Evolutionary conservation across 1,140 invertebrate species (phyloP).

Genomic region (Ceratina japonica): DNA sequence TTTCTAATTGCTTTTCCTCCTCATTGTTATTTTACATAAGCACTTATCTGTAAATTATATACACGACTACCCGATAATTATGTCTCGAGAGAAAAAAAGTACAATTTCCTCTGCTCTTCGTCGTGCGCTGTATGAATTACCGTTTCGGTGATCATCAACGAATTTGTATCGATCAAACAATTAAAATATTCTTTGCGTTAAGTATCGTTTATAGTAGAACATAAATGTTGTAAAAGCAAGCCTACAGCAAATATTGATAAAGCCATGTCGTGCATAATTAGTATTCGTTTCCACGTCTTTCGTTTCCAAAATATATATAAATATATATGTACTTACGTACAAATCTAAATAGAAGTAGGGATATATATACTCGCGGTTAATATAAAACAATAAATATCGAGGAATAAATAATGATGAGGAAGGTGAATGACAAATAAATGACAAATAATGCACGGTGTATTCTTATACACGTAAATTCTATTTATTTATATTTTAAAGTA

Average conservation of each 20-base stretch:
- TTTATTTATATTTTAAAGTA: slow-evolving; percentile 67
- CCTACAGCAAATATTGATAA: background rate
- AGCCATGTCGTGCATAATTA: background rate
- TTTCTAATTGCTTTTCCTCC: background rate
- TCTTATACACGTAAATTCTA: slow-evolving; percentile 59
- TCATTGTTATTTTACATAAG: background rate
- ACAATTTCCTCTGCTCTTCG: background rate
- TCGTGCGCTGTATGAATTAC: background rate
- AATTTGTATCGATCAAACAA: background rate
- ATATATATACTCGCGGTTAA: too few relatives aligned
- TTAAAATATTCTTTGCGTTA: background rate
- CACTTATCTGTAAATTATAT: background rate
- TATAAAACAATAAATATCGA: too few relatives aligned
- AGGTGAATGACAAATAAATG: slow-evolving; percentile 29
- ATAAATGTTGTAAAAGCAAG: background rate
- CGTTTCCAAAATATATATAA: too few relatives aligned
- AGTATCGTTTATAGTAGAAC: background rate
- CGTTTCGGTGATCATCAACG: background rate
- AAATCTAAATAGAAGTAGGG: too few relatives aligned
- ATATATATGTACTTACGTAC: too few relatives aligned
- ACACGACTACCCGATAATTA: background rate
- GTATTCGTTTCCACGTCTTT: too few relatives aligned
- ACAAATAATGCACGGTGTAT: slow-evolving; percentile 22
- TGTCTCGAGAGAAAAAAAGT: background rate
- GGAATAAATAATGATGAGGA: too few relatives aligned